These are phyloP conservation scores for Phenganax stokvisi DNA, from an alignment of 92 coral and sea anemone genomes.

Conservation along the genomic window DNA sequence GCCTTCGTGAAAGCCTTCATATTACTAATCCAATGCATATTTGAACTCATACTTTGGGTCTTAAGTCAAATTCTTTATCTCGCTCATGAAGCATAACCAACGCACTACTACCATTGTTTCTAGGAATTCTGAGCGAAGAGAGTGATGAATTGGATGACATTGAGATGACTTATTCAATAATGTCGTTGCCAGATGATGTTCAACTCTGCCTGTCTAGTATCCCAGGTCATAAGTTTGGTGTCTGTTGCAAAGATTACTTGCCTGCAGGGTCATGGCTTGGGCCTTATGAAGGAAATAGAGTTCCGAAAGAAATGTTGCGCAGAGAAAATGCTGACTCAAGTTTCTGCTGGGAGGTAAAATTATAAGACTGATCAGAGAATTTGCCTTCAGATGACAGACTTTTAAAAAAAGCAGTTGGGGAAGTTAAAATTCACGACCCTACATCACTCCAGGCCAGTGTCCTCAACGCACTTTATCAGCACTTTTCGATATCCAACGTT, in stretches of 20 bases:
- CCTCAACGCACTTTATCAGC: no score
- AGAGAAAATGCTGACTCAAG: slow-evolving; percentile 5
- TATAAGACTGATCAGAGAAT: no score
- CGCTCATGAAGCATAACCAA: no score
- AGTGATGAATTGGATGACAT: slow-evolving; percentile 32
- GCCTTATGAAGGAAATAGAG: slow-evolving; percentile 81
- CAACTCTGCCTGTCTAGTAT: slow-evolving; percentile 75
- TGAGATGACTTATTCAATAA: slow-evolving; percentile 58
- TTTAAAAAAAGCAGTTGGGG: no score
- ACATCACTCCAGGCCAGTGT: no score
- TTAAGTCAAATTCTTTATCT: no score
- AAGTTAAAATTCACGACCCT: no score
- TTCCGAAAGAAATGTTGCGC: slow-evolving; percentile 16
- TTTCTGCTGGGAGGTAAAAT: slow-evolving; percentile 35
- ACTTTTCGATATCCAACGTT: no score
- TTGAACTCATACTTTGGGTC: no score
- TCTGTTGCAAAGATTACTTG: slow-evolving; percentile 65
- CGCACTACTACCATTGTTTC: background rate
- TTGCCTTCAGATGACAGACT: no score
- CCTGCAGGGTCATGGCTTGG: slow-evolving; percentile 97
- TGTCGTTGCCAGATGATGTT: slow-evolving; percentile 81
- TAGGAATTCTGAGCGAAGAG: slow-evolving; percentile 1
- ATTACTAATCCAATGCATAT: no score
- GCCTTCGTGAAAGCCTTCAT: no score
- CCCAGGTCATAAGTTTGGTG: slow-evolving; percentile 82